Evolutionary conservation across 2,113 vertebrate genomes (phyloP), one percentile per base, ranked within the genome.

Genomic region (Mirza zaza): DNA sequence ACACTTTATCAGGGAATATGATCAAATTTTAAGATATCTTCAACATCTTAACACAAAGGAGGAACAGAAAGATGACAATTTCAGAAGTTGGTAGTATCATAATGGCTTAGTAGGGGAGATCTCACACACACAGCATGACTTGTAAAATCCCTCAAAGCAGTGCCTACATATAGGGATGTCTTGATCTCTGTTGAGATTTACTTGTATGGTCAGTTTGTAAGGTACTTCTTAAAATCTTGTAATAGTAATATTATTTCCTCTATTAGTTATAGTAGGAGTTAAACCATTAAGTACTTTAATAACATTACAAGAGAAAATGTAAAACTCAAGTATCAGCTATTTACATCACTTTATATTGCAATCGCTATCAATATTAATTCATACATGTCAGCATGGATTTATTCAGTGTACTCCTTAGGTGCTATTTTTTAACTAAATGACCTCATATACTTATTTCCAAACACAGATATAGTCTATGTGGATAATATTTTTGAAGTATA

Each of bases 401-500:
- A 48, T 70, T 77, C 27, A 79, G 12, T n/a, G 14, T 81, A 83
- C 21, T 70, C 21, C 61, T 75, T 13, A 70, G 63, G 45, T 21
- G 11, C 14, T 77, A 55, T 61, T 84, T 75, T 79, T 79, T 79
- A n/a, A 81, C 42, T 65, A 92, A 67, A 42, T 59, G 12, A 42
- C 13, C 48, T 81, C 36, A 67, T 48, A 75, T 67, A 67, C 39
- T 85, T 67, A 59, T 50, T 85, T 67, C 75, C 85, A 90, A 85
- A 90, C 12, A 55, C 9, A 88, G 45, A 77, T 61, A 55, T 21
- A 80, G 13, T 59, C 34, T 21, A 80, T 75, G n/a, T 65, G n/a
- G 13, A 34, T 80, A 80, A 32, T 96, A 90, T 36, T 79, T 95
- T 65, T 80, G 32, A 86, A 90, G 11, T 81, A 73, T 52, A 86